Evolutionary conservation across 2,888 invertebrate species (phyloP), one percentile per base, ranked within the genome.

Genomic region (Doris montereyensis): DNA sequence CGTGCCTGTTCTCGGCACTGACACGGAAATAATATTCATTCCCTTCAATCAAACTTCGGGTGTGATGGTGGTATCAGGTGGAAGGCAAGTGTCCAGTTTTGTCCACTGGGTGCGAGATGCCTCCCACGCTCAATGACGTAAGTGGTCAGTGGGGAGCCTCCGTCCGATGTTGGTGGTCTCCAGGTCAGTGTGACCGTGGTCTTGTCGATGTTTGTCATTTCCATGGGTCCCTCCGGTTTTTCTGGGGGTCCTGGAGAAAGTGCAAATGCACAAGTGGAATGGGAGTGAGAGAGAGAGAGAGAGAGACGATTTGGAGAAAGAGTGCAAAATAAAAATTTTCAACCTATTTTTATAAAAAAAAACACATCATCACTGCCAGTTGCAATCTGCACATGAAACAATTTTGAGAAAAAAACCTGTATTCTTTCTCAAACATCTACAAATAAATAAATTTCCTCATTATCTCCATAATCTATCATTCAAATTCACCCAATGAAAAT

Each of bases 1-100:
- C 97, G 89, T 96, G 96, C 85, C 96, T 94, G 92, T 97, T 97
- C 79, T 96, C 93, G 0, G 97, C 96, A 0, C 96, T 96, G 13
- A 97, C 94, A 79, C 97, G 94, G 92, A 97, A 97, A 90, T 96
- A 95, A 90, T 97, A 97, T 52, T 86, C 83, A 70, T 84, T 85
- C 35, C 85, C 87, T 72, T 87, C 86, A 10, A 85, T 83, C 35
- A 90, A 83, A 81, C 84, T 87, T 81, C 52, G 83, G 70, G 85
- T 26, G 84, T 82, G 74, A 83, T 81, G n/a, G 82, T 82, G 77
- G 83, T 84, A 57, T 84, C 83, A 76, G 82, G 82, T 8, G 83
- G 81, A n/a, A 35, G 24, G 4, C 81, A 68, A 8, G 79, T 72
- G 78, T 83, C 83, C 70, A 87, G 68, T 30, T 80, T 84, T 71